Base-by-base conservation (phyloP, 2,888 invertebrate genomes). In the Malachius bipustulatus region DNA sequence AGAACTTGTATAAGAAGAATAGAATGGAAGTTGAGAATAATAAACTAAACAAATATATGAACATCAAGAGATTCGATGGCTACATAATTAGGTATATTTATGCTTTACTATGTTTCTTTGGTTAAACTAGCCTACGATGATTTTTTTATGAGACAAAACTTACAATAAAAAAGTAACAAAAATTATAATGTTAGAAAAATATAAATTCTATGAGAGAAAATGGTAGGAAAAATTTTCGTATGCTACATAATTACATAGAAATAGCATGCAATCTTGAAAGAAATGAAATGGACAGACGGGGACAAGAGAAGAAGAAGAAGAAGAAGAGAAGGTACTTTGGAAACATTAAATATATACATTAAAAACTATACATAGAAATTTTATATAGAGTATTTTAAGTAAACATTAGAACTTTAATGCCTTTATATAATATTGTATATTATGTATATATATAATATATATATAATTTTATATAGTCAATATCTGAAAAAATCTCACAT, bases 41-140 rank as follows among this genome's bases (percentile, higher is more conserved):
- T 45, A 48, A 43, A 36, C 24, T 19, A 47, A 46, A 43, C 35
- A 46, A 46, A 45, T 45, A 36, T 38, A 43, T 40, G 39, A 43
- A 43, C 42, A 45, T 43, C 43, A 46, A 19, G 45, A 44, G 48
- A 44, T 46, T 39, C 44, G 43, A 50, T 51, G 52, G 54, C 52
- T 56, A 48, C 47, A 53, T 57, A 60, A n/a, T n/a, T n/a, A n/a
- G n/a, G n/a, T n/a, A n/a, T n/a, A n/a, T n/a, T n/a, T n/a, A n/a
- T n/a, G n/a, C 61, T 54, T 56, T 61, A 61, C 60, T 61, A 43
- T 47, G 44, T 19, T 6, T 63, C 63, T 63, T 63, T 63, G 63
- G 63, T 62, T 58, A 58, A 55, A 59, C 63, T 62, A 63, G 63
- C 63, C 62, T 59, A 54, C 48, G 49, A 50, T 47, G 34, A 30